phyloP scores from a whole-genome alignment of 2,113 vertebrate genomes.

The Amazona vittata region DNA sequence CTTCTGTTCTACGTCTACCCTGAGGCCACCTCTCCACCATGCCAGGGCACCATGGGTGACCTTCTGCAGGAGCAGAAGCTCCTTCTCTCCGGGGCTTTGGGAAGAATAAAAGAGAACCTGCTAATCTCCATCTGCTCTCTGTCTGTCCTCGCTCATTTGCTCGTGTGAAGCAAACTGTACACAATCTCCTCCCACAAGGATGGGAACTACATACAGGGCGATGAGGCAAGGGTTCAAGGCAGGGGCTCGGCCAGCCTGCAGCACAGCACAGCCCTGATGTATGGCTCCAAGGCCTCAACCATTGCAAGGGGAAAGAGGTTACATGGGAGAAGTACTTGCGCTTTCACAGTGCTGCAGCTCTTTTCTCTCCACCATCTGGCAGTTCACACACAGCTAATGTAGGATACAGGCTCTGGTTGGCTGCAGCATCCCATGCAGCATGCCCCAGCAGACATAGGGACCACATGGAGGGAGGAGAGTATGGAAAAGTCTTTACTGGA shows the following conservation, averaged over 20 bases:
- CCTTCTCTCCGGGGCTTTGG: not conserved
- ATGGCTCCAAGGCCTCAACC: not conserved
- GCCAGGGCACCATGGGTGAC: not conserved
- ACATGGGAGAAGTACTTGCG: accelerated
- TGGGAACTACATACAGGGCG: accelerated
- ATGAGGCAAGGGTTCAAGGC: not conserved
- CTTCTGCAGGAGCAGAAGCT: not conserved
- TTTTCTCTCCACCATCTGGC: not conserved
- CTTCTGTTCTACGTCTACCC: not conserved
- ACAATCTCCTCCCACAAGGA: accelerated
- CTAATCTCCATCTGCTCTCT: not conserved
- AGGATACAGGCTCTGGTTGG: not conserved
- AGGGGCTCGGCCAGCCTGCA: not conserved
- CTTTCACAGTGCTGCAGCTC: accelerated
- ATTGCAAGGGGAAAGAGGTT: not conserved
- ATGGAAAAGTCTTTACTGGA: not conserved
- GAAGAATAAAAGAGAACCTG: not conserved
- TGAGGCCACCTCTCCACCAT: accelerated
- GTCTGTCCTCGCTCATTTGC: not conserved
- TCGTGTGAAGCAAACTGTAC: not conserved
- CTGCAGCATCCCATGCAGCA: accelerated
- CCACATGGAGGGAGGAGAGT: not conserved
- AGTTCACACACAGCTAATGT: accelerated
- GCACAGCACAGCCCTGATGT: accelerated
- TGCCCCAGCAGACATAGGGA: not conserved